Evolutionary conservation across 1,140 invertebrate genomes (phyloP).

Genomic region (Octopus sinensis): DNA sequence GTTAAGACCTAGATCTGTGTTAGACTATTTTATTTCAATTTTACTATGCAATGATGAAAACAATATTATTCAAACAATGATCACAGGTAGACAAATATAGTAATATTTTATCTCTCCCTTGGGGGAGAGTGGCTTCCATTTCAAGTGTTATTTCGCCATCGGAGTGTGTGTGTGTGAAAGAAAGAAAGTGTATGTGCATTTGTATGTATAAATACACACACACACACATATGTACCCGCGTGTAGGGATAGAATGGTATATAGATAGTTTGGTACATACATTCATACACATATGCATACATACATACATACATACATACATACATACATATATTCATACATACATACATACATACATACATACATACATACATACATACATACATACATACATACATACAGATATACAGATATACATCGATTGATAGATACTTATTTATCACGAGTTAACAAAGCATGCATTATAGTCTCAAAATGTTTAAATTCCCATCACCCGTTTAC

Average conservation of each 20-base stretch:
- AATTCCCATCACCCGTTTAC: neutral
- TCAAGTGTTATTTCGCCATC: too few relatives aligned
- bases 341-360: neutral
- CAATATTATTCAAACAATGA: too few relatives aligned
- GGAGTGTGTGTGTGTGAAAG: neutral
- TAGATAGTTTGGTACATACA: neutral
- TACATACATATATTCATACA: constrained; percentile 12
- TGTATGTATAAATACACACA: neutral
- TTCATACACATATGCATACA: constrained; percentile 12
- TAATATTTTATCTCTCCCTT: too few relatives aligned
- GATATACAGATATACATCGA: neutral
- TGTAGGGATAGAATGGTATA: neutral
- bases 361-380: neutral
- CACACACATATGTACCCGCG: neutral
- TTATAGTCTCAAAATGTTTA: neutral
- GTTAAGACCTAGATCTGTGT: too few relatives aligned
- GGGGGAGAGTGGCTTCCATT: too few relatives aligned
- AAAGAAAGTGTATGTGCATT: neutral
- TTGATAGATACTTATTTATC: neutral
- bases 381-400: constrained; percentile 8
- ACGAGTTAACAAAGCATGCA: neutral
- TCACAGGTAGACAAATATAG: too few relatives aligned
- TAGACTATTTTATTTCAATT: too few relatives aligned
- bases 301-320: constrained; percentile 13
- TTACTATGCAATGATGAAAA: too few relatives aligned